Evolutionary conservation across 2,797 vertebrate species (phyloP), one percentile per base, ranked within the genome.

Genomic region (Malurus splendens): DNA sequence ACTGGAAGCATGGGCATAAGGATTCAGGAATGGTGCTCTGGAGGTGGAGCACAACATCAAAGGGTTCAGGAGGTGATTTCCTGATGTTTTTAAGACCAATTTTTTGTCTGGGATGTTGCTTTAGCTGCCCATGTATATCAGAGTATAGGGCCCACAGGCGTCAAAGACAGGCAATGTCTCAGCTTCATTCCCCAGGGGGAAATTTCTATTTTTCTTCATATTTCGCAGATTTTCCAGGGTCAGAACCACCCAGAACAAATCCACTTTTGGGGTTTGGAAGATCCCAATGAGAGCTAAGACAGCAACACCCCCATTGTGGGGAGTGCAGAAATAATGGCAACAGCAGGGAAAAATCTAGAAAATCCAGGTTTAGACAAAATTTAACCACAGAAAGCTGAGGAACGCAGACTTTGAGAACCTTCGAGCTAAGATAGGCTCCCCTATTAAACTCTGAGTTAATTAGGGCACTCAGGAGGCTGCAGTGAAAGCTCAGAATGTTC

Each of bases 401-500:
- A 92, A 55, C 4, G n/a, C 55, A 72, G 23, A 25, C 57, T 24
- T 44, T 6, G 42, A 68, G 41, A 78, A 20, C 18, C 52, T 56
- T 16, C 14, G 15, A 50, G 79, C 80, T 59, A 3, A 44, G 30
- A 33, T 1, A 42, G 41, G 45, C 59, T 70, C 16, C 27, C 13
- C 12, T 38, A 10, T 68, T 78, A 54, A 3, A 48, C 7, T 7
- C 62, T 32, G 12, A 33, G 28, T 22, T 86, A 91, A 90, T 82
- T 44, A 55, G 61, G 72, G n/a, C 75, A 90, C n/a, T 12, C 6
- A 4, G 22, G 72, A 91, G 72, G 61, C 61, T n/a, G 1, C 64
- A 89, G 82, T 87, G 87, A 90, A 89, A 86, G 90, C 87, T 93
- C n/a, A 56, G 77, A 20, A 32, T 6, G 66, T 75, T 4, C 73